phyloP scores from a whole-genome alignment of 92 coral and sea anemone species.

The Nematostella vectensis region DNA sequence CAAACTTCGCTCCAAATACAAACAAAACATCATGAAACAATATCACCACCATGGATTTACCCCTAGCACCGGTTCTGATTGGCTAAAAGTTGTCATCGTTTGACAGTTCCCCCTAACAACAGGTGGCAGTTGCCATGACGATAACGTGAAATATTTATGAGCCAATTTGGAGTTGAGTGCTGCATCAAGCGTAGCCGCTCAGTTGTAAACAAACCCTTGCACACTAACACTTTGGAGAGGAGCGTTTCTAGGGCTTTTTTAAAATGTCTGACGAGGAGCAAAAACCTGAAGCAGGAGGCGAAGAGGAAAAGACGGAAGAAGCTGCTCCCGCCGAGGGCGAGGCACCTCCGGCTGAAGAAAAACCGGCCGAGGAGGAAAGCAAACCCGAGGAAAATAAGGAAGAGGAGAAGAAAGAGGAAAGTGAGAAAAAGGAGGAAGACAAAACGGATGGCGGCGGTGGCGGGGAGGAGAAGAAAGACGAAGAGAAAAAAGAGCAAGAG shows the following conservation, averaged over 20 bases:
- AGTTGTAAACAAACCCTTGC: slow-evolving; percentile 32
- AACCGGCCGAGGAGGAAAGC: neutral
- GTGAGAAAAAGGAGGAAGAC: slow-evolving; percentile 2
- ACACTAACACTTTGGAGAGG: neutral
- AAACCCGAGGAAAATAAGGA: slow-evolving; percentile 3
- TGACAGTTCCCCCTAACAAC: slow-evolving; percentile 10
- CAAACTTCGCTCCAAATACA: neutral
- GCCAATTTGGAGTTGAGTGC: neutral
- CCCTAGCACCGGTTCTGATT: too few species aligned
- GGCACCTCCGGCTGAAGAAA: neutral
- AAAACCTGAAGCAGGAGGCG: slow-evolving; percentile 23
- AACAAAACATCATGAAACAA: neutral
- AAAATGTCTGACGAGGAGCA: slow-evolving; percentile 41
- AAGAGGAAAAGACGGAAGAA: slow-evolving; percentile 7
- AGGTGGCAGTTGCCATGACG: slow-evolving; percentile 33
- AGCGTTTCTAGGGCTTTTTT: neutral
- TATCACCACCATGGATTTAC: neutral
- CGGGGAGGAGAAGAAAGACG: slow-evolving; percentile 1
- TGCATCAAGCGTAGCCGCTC: slow-evolving; percentile 10
- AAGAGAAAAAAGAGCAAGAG: slow-evolving; percentile 1
- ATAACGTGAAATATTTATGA: slow-evolving; percentile 16
- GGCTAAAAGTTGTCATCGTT: slow-evolving; percentile 9
- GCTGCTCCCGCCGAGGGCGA: slow-evolving; percentile 12
- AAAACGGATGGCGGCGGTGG: slow-evolving; percentile 1
- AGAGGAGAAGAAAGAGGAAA: slow-evolving; percentile 8